Base-by-base conservation (phyloP, 2,113 vertebrate genomes). In the Anarrhichthys ocellatus region DNA sequence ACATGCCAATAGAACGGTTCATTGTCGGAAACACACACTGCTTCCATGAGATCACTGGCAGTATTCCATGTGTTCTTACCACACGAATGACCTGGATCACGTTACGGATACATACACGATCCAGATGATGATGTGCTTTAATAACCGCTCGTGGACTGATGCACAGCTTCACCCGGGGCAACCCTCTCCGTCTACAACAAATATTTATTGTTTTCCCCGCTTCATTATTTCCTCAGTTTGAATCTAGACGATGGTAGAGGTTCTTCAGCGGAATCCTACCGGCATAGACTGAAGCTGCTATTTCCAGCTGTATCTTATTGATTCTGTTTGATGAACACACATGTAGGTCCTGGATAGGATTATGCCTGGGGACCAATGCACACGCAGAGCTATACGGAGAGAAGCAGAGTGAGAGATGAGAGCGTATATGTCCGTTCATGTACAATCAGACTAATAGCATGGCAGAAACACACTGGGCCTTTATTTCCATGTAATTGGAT, bases 401-500 rank as follows among this genome's bases (percentile, higher is more conserved):
- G 68, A 82, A 72, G 72, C 75, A 62, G 75, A 78, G 73, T 27
- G 17, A 80, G 54, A 79, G 70, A 81, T 59, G 59, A 79, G 42
- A 77, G 38, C 13, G 3, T 69, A 42, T 58, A 73, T 83, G 77
- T 83, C n/a, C 29, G 4, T 69, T 80, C 61, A 80, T 67, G 76
- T 72, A 81, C 74, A 84, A 48, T 80, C 71, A 76, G 52, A 83
- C 81, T 72, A 91, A 89, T 64, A 86, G 83, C 88, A 78, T 32
- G 24, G 66, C 71, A 87, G 81, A 87, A 84, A 76, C 88, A 87
- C 44, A 65, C 79, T 87, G 83, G 91, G 83, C 73, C 44, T 78
- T 90, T 87, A 87, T 92, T 92, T 91, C 82, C 68, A 78, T 92
- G 83, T 92, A 93, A 94, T 92, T 92, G 83, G 79, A 88, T 87